These are phyloP conservation scores for Hypomesus transpacificus DNA, from an alignment of 2,113 vertebrate genomes.

Conservation along the genomic window DNA sequence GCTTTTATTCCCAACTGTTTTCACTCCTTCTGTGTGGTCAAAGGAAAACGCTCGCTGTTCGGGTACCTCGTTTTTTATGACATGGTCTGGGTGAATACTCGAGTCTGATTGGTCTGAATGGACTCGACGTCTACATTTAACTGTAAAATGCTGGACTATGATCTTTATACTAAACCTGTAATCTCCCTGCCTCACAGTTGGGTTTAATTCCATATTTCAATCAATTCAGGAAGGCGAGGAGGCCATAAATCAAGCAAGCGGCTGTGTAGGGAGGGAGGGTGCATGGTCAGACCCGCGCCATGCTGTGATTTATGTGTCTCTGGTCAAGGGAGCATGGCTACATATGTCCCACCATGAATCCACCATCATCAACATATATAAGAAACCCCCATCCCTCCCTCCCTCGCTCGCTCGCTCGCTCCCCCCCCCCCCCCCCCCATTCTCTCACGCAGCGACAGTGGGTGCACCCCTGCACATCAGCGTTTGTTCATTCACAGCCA, in stretches of 20 bases:
- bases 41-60: neutral
- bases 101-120: neutral
- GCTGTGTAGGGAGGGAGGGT: neutral
- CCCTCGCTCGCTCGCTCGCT: neutral
- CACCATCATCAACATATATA: neutral
- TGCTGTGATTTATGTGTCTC: conserved; percentile 3
- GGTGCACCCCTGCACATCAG: neutral
- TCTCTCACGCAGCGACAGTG: neutral
- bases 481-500: neutral
- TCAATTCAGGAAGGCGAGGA: neutral
- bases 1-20: neutral
- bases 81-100: too few relatives aligned
- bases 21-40: neutral
- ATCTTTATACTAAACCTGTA: neutral
- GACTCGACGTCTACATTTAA: neutral
- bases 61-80: neutral
- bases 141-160: neutral
- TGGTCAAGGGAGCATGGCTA: neutral
- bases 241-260: neutral
- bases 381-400: neutral
- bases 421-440: neutral
- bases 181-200: neutral
- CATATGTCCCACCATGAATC: conserved; percentile 1
- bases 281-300: neutral
- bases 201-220: conserved; percentile 4